A percentile compares a stretch with the other conserved stretches of the same genome.
These are phyloP conservation scores for Umimayanthus chanpuru DNA, from an alignment of 92 coral and sea anemone genomes.

Conservation along the genomic window DNA sequence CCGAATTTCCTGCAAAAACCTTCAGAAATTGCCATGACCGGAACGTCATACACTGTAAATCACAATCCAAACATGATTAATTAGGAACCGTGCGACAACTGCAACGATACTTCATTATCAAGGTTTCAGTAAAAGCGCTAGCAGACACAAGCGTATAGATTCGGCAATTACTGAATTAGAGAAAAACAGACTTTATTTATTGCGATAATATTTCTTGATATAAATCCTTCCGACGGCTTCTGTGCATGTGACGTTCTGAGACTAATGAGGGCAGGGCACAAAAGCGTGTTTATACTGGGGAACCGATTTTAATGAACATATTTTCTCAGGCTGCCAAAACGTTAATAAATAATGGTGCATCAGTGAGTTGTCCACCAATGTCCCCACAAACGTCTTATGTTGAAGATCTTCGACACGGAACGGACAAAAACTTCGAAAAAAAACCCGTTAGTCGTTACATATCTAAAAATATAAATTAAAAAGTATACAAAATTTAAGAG, in stretches of 20 bases:
- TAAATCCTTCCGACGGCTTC: background rate
- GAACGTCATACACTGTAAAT: background rate
- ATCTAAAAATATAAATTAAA: too few species aligned
- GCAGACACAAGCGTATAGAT: background rate
- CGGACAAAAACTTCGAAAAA: too few species aligned
- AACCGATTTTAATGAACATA: too few species aligned
- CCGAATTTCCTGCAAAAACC: background rate
- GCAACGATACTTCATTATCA: background rate
- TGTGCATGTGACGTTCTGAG: conserved; percentile 6
- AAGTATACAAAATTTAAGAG: too few species aligned
- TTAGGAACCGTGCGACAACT: background rate
- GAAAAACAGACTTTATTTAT: background rate
- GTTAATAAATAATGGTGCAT: too few species aligned
- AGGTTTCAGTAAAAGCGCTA: background rate
- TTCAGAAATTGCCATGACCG: background rate
- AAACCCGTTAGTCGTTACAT: too few species aligned
- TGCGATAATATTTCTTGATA: background rate
- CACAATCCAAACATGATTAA: background rate
- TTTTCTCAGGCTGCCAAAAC: too few species aligned
- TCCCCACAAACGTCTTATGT: too few species aligned
- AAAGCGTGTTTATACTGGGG: too few species aligned
- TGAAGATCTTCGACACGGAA: too few species aligned
- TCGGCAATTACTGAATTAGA: background rate
- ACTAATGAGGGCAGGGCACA: background rate
- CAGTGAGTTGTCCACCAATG: too few species aligned